Base-by-base conservation (phyloP, 2,797 vertebrate species). In the Salarias fasciatus region DNA sequence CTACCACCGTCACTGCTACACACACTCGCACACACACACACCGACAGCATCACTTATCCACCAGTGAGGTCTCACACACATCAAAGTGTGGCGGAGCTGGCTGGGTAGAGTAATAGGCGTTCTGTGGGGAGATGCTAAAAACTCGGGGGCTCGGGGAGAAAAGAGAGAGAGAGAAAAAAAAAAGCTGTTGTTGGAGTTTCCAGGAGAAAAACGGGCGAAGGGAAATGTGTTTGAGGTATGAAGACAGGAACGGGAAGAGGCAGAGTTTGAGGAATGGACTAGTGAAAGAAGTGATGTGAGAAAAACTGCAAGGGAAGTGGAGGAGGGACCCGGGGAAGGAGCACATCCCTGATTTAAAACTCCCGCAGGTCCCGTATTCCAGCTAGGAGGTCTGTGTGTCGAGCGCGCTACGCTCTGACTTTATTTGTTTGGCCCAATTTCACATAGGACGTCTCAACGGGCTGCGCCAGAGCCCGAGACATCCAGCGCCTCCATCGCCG, bases 31-130 rank as follows among this genome's bases (percentile, higher is more conserved):
- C 79, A 80, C 78, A 24, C 18, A 24, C 62, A 61, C 68, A 13
- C 58, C 40, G 44, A 68, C 79, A 80, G 78, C 67, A 68, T 73
- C 82, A 86, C 59, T 84, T 87, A 79, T 84, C 80, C 77, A 87
- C 79, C 69, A 83, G 82, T 85, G 82, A 80, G 87, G 82, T 86
- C 87, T 79, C 61, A 59, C 78, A 86, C 86, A 89, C 85, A 83
- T 86, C 85, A 88, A 86, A 86, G 86, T 51, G 74, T 29, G 11
- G 59, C 43, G 46, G 48, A 31, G 72, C 60, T 69, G 73, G 72
- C 74, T 73, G 12, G 12, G 70, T 70, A 72, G 72, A 88, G 80
- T 86, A 85, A 86, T 76, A 81, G 77, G 63, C 62, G 53, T 75
- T 80, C 83, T 75, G 80, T 43, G 72, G 79, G 85, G 77, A 83